Conservation (phyloP, 2,113 vertebrate species). For the Campylorhamphus procurvoides region DNA sequence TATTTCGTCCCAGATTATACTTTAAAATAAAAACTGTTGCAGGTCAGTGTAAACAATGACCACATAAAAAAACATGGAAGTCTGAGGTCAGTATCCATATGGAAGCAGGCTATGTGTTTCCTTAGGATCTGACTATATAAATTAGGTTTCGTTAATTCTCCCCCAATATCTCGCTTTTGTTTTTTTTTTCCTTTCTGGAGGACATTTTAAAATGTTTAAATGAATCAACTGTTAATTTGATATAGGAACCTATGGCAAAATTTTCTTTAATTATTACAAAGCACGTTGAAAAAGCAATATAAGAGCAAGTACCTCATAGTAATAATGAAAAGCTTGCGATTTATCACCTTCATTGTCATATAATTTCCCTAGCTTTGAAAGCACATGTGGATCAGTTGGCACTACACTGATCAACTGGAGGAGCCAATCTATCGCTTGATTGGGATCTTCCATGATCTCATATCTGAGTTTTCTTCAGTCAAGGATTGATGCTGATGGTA, state of each 20-base stretch:
- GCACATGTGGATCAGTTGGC: conserved; percentile 86
- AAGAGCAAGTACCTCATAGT: conserved; percentile 83
- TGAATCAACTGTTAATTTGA: not conserved
- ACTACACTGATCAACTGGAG: conserved; percentile 90
- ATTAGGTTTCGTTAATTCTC: not conserved
- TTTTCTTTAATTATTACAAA: not conserved
- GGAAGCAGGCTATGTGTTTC: not conserved
- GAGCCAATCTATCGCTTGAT: conserved; percentile 92
- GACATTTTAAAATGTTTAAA: not conserved
- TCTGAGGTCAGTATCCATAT: not conserved
- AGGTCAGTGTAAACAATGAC: not conserved
- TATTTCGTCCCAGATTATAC: not conserved
- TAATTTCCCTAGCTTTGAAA: conserved; percentile 90
- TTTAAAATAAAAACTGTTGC: not conserved
- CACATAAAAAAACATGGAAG: not conserved
- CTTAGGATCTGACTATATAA: not conserved
- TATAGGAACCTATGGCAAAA: not conserved
- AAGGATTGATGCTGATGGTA: conserved; percentile 42
- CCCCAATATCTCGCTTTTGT: not conserved
- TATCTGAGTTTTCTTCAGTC: conserved; percentile 81
- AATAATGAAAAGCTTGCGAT: conserved; percentile 94
- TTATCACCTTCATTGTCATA: conserved; percentile 92
- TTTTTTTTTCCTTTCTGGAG: not conserved
- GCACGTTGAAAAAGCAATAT: not conserved
- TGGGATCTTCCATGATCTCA: conserved; percentile 88